Evolutionary conservation across 35 echinoderm and acorn worm species (phyloP).

Genomic region (Ptychodera flava): DNA sequence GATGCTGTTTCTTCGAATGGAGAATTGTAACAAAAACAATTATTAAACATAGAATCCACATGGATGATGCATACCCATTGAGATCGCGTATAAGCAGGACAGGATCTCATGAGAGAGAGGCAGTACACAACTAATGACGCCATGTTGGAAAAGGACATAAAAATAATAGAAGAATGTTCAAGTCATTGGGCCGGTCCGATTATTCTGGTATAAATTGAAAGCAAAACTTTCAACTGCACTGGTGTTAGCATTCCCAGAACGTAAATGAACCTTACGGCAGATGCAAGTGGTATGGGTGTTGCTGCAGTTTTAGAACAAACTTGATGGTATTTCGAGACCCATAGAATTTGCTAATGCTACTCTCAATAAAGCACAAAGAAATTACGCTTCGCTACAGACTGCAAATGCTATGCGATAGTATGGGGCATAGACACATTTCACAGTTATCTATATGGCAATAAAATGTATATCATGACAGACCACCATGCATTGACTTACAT

Average conservation of each 20-base stretch:
- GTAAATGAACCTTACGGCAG: constrained; percentile 12
- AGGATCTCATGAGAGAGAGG: not conserved
- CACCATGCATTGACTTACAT: not conserved
- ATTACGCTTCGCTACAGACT: constrained; percentile 30
- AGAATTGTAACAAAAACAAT: constrained; percentile 1
- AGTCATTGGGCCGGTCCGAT: constrained; percentile 47
- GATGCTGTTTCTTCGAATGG: not conserved
- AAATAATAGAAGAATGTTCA: constrained; percentile 34
- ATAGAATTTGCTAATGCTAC: constrained; percentile 10
- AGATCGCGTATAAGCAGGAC: constrained; percentile 21
- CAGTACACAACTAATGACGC: constrained; percentile 27
- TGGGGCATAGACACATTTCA: constrained; percentile 38
- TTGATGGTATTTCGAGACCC: constrained; percentile 6
- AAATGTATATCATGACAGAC: not conserved
- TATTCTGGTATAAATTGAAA: too few species aligned
- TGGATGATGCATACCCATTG: constrained; percentile 16
- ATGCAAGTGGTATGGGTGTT: constrained; percentile 28
- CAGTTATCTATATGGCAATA: constrained; percentile 21
- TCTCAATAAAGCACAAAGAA: constrained; percentile 6
- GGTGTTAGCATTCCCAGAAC: constrained; percentile 22
- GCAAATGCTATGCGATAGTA: constrained; percentile 28
- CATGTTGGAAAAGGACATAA: constrained; percentile 29
- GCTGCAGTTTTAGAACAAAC: constrained; percentile 25
- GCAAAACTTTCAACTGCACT: constrained; percentile 11
- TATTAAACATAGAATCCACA: constrained; percentile 16